Evolutionary conservation across 2,797 vertebrate genomes (phyloP), one percentile per base, ranked within the genome.

Genomic region (Eleutherodactylus coqui): DNA sequence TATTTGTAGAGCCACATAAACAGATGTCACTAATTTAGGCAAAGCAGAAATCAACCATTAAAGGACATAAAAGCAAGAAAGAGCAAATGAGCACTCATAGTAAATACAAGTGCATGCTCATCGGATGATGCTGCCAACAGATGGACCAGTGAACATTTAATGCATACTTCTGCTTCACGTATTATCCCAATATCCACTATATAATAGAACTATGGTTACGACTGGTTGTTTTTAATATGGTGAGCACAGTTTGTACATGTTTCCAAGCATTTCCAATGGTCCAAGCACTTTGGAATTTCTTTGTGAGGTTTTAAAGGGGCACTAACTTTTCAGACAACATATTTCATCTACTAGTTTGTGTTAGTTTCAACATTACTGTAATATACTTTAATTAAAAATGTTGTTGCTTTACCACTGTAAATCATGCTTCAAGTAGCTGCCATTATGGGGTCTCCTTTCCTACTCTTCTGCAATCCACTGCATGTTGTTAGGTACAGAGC

Each of bases 221-320:
- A 7, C 14, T n/a, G 17, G 11, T 2, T 27, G 38, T 21, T 73
- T n/a, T 45, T 45, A 45, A 27, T 45, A 45, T 27, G 41, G 41
- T 45, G 16, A 27, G 27, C 21, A 10, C 32, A 67, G 29, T 27
- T 27, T 32, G 29, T 14, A 17, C 14, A n/a, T 17, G 1, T 41
- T n/a, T 36, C 17, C 9, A 16, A 36, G 21, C 19, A 36, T 67
- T 34, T 36, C 19, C 62, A 10, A 32, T 62, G 27, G 29, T 38
- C 67, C 17, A 67, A 13, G 36, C 36, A 45, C 21, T 45, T n/a
- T 13, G 14, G n/a, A 13, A 72, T 45, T 73, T 45, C 51, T 24
- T 53, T 41, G 34, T 36, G 27, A 85, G 76, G 21, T 47, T 85
- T 29, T n/a, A n/a, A n/a, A n/a, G n/a, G n/a, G n/a, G n/a, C n/a